Percentiles rank a stretch among this genome's conserved stretches.
Conservation (phyloP, 2,888 invertebrate genomes). For the Drosophila mulleri region DNA sequence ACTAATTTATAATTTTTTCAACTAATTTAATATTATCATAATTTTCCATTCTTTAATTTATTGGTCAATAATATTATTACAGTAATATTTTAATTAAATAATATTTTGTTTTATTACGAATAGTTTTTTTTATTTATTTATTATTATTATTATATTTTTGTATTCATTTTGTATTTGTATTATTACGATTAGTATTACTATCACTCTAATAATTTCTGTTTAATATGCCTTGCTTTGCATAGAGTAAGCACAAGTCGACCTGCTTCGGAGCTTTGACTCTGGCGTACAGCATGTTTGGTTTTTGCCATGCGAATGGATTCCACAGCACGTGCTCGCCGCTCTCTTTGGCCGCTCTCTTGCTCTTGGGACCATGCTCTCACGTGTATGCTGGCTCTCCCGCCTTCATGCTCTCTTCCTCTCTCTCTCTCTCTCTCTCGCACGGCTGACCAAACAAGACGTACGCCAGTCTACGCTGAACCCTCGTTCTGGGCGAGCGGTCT, state of each 20-base stretch:
- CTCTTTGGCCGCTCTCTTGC: slow-evolving; percentile 4
- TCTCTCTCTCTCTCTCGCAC: slow-evolving; percentile 24
- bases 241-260: slow-evolving; percentile 18
- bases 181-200: not conserved
- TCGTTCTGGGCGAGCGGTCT: slow-evolving; percentile 63
- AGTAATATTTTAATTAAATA: too few relatives aligned
- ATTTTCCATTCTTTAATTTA: too few relatives aligned
- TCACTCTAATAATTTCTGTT: not conserved
- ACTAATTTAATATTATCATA: too few relatives aligned
- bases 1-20: too few relatives aligned
- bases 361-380: not conserved
- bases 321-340: slow-evolving; percentile 43
- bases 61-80: too few relatives aligned
- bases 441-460: slow-evolving; percentile 40
- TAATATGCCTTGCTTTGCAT: not conserved
- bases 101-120: too few relatives aligned
- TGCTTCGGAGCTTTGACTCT: not conserved
- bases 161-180: not conserved
- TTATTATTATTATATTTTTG: not conserved
- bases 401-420: slow-evolving; percentile 27
- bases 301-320: slow-evolving; percentile 27
- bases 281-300: slow-evolving; percentile 1
- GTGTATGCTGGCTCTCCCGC: slow-evolving; percentile 4
- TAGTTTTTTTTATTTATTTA: too few relatives aligned
- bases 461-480: slow-evolving; percentile 63